phyloP scores from a whole-genome alignment of 2,888 invertebrate species.

The Luperina testacea region DNA sequence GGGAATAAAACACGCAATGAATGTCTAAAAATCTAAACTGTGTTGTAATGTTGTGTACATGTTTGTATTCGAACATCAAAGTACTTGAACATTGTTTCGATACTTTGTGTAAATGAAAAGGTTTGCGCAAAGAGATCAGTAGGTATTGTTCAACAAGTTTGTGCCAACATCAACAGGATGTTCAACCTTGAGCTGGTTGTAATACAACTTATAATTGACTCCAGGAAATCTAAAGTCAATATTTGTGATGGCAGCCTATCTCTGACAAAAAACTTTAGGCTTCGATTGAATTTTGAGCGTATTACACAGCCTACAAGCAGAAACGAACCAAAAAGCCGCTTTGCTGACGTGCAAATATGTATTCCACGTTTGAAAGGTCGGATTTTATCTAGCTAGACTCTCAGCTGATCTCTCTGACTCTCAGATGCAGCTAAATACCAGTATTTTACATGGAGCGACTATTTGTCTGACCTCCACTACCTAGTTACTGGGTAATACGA shows the following conservation, averaged over 20 bases:
- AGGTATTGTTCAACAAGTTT: constrained; percentile 29
- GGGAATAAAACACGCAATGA: not conserved
- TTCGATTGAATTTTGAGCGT: constrained; percentile 25
- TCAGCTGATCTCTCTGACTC: too few species aligned
- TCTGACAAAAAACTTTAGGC: constrained; percentile 42
- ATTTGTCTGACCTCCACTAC: too few species aligned
- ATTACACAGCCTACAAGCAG: constrained; percentile 28
- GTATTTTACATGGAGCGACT: too few species aligned
- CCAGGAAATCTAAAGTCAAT: constrained; percentile 1
- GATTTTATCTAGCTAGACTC: constrained; percentile 39
- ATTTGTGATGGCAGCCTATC: constrained; percentile 22
- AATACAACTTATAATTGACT: constrained; percentile 45
- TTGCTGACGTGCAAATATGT: constrained; percentile 10
- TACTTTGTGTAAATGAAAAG: constrained; percentile 37
- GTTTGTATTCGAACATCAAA: constrained; percentile 22
- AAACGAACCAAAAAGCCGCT: constrained; percentile 37
- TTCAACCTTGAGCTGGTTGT: constrained; percentile 20
- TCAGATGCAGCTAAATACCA: too few species aligned
- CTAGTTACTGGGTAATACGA: too few species aligned
- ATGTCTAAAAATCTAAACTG: not conserved
- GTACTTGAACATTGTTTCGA: constrained; percentile 28
- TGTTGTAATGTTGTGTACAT: not conserved
- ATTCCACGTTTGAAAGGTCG: constrained; percentile 24
- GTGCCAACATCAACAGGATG: not conserved
- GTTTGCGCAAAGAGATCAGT: constrained; percentile 29